phyloP scores from a whole-genome alignment of 1,140 invertebrate genomes.

The Bombus sylvicola region DNA sequence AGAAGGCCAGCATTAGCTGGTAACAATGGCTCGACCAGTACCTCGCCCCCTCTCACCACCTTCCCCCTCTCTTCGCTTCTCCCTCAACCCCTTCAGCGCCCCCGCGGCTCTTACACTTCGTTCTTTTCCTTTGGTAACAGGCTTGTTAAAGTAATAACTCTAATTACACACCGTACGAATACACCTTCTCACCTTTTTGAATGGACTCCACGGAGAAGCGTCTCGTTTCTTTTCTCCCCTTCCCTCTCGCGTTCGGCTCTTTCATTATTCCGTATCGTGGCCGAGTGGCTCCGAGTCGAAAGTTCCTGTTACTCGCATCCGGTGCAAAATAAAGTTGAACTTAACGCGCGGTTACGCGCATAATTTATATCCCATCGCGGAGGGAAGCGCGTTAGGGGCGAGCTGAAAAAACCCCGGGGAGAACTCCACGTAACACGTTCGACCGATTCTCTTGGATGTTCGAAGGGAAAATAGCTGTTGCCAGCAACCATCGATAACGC shows the following conservation, averaged over 20 bases:
- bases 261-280: conserved; percentile 49
- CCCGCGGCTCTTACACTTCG: conserved; percentile 18
- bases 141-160: conserved; percentile 76
- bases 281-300: conserved; percentile 45
- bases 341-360: conserved; percentile 39
- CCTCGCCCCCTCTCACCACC: background rate
- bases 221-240: conserved; percentile 12
- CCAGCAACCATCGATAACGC: background rate
- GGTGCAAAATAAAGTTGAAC: conserved; percentile 52
- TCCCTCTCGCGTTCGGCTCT: background rate
- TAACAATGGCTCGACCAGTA: conserved; percentile 68
- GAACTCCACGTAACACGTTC: background rate
- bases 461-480: background rate
- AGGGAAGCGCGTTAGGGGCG: conserved; percentile 8
- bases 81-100: background rate
- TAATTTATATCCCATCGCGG: conserved; percentile 38
- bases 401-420: background rate
- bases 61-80: background rate
- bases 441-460: background rate
- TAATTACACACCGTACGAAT: conserved; percentile 73
- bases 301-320: conserved; percentile 63
- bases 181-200: conserved; percentile 75
- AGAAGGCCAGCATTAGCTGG: conserved; percentile 72
- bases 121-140: conserved; percentile 66
- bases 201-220: conserved; percentile 49